Conservation (phyloP, 2,113 vertebrate species). For the Channa argus region DNA sequence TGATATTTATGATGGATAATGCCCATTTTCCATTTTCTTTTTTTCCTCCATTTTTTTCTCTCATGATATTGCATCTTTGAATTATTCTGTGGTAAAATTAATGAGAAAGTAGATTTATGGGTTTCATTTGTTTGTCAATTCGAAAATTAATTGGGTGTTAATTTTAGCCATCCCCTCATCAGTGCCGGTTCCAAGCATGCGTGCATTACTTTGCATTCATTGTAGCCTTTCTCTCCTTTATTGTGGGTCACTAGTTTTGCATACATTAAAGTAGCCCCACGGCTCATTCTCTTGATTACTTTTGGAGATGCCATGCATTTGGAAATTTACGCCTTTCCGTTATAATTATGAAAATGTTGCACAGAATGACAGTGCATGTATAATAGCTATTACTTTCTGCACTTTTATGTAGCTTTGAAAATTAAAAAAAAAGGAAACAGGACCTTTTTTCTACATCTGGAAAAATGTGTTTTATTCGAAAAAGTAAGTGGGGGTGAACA, state of each 20-base stretch:
- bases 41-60: constrained; percentile 69
- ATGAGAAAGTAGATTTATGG: constrained; percentile 99
- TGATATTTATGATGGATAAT: constrained; percentile 99
- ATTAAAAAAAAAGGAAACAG: constrained; percentile 14
- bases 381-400: constrained; percentile 79
- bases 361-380: constrained; percentile 86
- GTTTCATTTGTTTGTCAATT: constrained; percentile 99
- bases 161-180: constrained; percentile 98
- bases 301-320: constrained; percentile 93
- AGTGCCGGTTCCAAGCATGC: constrained; percentile 89
- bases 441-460: constrained; percentile 20
- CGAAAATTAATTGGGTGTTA: constrained; percentile 99
- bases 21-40: constrained; percentile 81
- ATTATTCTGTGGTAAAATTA: constrained; percentile 97
- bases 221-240: constrained; percentile 92
- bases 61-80: constrained; percentile 95
- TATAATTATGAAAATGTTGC: constrained; percentile 94
- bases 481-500: constrained; percentile 63
- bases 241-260: constrained; percentile 98
- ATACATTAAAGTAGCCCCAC: constrained; percentile 97
- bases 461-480: constrained; percentile 69
- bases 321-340: constrained; percentile 95
- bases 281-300: constrained; percentile 98
- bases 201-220: constrained; percentile 95
- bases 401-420: constrained; percentile 49